These are phyloP conservation scores for Scomber colias DNA, from an alignment of 2,113 vertebrate species.

Conservation along the genomic window DNA sequence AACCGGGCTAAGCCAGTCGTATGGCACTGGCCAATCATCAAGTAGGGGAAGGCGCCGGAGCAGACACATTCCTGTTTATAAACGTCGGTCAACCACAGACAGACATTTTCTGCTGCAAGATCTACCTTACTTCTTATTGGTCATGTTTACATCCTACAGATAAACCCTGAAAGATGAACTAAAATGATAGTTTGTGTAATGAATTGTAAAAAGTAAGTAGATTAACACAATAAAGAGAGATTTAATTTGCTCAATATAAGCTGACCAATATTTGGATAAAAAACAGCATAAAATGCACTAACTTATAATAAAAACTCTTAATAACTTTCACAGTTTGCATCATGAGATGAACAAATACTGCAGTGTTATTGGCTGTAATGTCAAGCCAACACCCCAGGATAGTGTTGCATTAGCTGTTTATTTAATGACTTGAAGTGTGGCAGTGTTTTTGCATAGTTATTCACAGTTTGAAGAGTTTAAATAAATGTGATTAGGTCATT, in stretches of 20 bases:
- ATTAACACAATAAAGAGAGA: background rate
- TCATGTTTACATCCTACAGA: background rate
- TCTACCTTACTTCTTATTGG: background rate
- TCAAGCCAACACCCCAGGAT: background rate
- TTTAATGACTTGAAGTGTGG: background rate
- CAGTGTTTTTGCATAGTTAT: background rate
- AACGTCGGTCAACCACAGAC: background rate
- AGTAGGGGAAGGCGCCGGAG: conserved; percentile 5
- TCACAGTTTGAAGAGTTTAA: background rate
- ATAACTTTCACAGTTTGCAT: background rate
- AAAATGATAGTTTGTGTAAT: background rate
- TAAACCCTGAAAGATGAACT: background rate
- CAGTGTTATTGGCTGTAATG: background rate
- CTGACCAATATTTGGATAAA: background rate
- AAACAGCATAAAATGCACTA: background rate
- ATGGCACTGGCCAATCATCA: conserved; percentile 33
- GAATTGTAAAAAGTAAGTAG: background rate
- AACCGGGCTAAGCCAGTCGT: conserved; percentile 59
- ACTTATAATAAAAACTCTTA: background rate
- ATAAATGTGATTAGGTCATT: background rate
- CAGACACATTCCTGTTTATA: conserved; percentile 12
- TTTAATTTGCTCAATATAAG: background rate
- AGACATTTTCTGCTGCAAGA: background rate
- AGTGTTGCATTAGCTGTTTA: background rate
- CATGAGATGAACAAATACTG: background rate